Conservation (phyloP, 2,888 invertebrate species). For the Agapostemon virescens region DNA sequence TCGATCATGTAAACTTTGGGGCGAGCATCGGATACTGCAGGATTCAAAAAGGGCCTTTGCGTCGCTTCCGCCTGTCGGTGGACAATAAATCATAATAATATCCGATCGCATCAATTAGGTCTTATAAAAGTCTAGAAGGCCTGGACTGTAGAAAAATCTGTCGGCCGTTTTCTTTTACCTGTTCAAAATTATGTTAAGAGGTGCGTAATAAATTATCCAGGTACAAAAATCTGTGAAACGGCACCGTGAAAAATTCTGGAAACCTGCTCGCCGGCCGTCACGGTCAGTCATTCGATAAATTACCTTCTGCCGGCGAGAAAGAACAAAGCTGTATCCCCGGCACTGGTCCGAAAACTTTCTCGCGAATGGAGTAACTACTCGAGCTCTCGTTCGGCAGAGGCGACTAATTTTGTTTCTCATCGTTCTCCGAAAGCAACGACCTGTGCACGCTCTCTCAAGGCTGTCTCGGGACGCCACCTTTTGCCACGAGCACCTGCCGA, state of each 20-base stretch:
- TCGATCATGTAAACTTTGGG: slow-evolving; percentile 35
- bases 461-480: slow-evolving; percentile 71
- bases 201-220: slow-evolving; percentile 1
- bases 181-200: neutral
- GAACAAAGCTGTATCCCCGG: slow-evolving; percentile 20
- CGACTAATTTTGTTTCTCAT: slow-evolving; percentile 69
- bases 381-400: slow-evolving; percentile 49
- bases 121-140: neutral
- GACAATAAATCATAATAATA: neutral
- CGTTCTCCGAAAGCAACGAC: slow-evolving; percentile 72
- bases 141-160: neutral
- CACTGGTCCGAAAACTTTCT: slow-evolving; percentile 37
- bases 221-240: slow-evolving; percentile 11
- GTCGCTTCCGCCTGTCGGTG: neutral
- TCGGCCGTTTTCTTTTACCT: neutral
- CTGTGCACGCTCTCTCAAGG: slow-evolving; percentile 72
- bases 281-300: slow-evolving; percentile 35
- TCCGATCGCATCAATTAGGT: neutral
- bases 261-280: slow-evolving; percentile 6
- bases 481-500: slow-evolving; percentile 70
- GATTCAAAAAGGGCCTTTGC: neutral
- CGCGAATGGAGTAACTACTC: slow-evolving; percentile 28
- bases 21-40: too few species aligned
- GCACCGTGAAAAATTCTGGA: slow-evolving; percentile 24
- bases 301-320: slow-evolving; percentile 21